These are phyloP conservation scores for Nycticryphes semicollaris DNA, from an alignment of 2,113 vertebrate species.

Conservation along the genomic window DNA sequence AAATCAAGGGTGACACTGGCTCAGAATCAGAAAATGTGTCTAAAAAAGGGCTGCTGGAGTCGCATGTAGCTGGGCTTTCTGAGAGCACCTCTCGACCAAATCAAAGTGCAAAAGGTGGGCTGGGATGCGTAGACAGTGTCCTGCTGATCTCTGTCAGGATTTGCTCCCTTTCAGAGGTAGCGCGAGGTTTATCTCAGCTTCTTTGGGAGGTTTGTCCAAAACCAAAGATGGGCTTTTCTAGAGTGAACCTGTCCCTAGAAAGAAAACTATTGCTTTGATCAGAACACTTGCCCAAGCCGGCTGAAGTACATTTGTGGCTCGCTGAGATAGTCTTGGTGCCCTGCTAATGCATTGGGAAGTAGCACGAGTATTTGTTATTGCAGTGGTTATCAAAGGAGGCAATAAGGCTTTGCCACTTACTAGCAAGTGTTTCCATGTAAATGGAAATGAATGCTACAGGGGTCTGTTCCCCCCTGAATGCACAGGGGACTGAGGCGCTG, in stretches of 20 bases:
- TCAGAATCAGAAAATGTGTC: background rate
- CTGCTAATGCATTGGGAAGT: background rate
- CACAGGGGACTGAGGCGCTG: background rate
- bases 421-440: constrained; percentile 11
- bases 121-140: background rate
- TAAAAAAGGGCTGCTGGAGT: background rate
- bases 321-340: background rate
- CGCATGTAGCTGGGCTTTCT: rapidly evolving
- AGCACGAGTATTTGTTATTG: constrained; percentile 5
- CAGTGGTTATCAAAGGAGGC: background rate
- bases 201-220: background rate
- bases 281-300: background rate
- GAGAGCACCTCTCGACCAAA: background rate
- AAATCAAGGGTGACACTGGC: background rate
- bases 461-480: background rate
- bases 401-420: background rate
- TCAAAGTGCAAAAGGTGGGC: background rate
- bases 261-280: background rate
- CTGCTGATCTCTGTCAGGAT: background rate
- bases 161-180: background rate
- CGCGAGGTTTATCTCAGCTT: background rate
- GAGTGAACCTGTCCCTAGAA: background rate
- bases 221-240: background rate
- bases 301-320: background rate
- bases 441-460: constrained; percentile 20